Evolutionary conservation across 2,113 vertebrate genomes (phyloP), one percentile per base, ranked within the genome.

Genomic region (Periophthalmodon schlosseri): DNA sequence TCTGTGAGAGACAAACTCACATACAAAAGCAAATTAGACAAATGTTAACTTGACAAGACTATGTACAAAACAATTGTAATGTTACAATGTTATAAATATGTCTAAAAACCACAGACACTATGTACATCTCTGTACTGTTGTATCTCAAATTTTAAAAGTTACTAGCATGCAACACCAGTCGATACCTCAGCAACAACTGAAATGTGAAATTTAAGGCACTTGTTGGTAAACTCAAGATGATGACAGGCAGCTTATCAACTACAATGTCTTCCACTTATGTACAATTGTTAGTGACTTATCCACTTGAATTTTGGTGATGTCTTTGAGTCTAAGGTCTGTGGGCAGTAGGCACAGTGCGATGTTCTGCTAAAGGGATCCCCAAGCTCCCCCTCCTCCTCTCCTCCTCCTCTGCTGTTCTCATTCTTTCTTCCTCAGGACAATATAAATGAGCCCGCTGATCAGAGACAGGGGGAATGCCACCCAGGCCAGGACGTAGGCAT

Each of bases 361-460:
- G 85, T 86, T 88, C 74, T 83, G 75, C 61, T 84, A 24, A 60
- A 70, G 73, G 87, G 84, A 70, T 49, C 50, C 77, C 76, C 70
- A n/a, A 44, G 46, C 75, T 50, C 57, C 81, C 73, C 80, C 84
- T 74, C 56, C 23, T 70, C 56, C 13, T 13, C 77, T 52, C 63
- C 76, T 68, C 73, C 4, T 6, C 68, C 72, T 47, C 69, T 3
- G 14, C 12, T 69, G 14, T 44, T 76, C 68, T 96, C 89, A 94
- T 94, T 99, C 96, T 3, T 96, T 97, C 86, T 99, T 99, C 90
- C 96, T 95, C 84, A 99, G 91, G 87, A 99, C 94, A 84, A 98
- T 92, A 13, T 99, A 99, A 94, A 99, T 69, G 78, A 98, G 91
- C 28, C 96, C 96, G 0, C 97, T 99, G 90, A 96, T 90, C 24